Evolutionary conservation across 1,140 invertebrate genomes (phyloP).

Genomic region (Bombyx mori): ASM3026992v2 NC_085118.1:1247501-1248000

Average conservation of each 20-base stretch:
- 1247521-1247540: constrained; percentile 33
- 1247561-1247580: constrained; percentile 16
- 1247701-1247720: constrained; percentile 46
- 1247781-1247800: constrained; percentile 86
- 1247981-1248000: too few relatives aligned
- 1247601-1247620: constrained; percentile 8
- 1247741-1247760: constrained; percentile 62
- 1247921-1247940: too few relatives aligned
- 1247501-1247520: constrained; percentile 40
- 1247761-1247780: constrained; percentile 81
- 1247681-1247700: constrained; percentile 21
- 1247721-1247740: constrained; percentile 38
- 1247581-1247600: constrained; percentile 4
- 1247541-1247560: constrained; percentile 20
- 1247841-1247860: constrained; percentile 73
- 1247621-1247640: constrained; percentile 8
- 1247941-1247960: too few relatives aligned
- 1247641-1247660: constrained; percentile 5
- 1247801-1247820: constrained; percentile 84
- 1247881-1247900: constrained; percentile 63
- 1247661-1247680: constrained; percentile 17
- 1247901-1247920: too few relatives aligned
- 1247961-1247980: too few relatives aligned
- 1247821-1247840: constrained; percentile 71
- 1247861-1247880: constrained; percentile 84